These are phyloP conservation scores for Cacoxenus indagator DNA, from an alignment of 2,888 invertebrate species.

Conservation along the genomic window DNA sequence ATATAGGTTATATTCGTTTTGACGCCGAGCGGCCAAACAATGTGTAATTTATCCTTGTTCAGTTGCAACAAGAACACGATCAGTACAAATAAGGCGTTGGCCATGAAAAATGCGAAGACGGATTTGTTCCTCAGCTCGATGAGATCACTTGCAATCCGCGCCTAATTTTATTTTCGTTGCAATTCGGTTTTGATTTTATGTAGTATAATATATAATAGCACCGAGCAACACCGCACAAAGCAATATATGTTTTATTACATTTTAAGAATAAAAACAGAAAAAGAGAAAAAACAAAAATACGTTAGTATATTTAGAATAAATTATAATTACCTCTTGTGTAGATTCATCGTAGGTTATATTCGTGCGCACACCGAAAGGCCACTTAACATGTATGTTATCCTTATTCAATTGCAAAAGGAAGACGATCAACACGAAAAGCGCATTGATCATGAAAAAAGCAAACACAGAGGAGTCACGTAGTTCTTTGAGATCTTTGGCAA, in stretches of 20 bases:
- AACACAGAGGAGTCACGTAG: conserved; percentile 95
- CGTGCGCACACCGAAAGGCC: conserved; percentile 95
- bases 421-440: conserved; percentile 98
- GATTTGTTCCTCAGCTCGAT: conserved; percentile 96
- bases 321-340: conserved; percentile 87
- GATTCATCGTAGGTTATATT: conserved; percentile 92
- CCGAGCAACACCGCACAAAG: conserved; percentile 57
- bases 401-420: conserved; percentile 98
- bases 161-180: conserved; percentile 73
- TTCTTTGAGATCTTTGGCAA: conserved; percentile 91
- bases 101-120: conserved; percentile 98
- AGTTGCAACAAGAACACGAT: conserved; percentile 99
- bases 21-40: conserved; percentile 96
- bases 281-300: conserved; percentile 57
- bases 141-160: conserved; percentile 89
- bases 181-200: conserved; percentile 25
- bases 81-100: conserved; percentile 99
- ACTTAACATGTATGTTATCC: conserved; percentile 94
- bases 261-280: conserved; percentile 43
- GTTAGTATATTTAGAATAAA: conserved; percentile 66
- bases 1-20: conserved; percentile 94
- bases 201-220: conserved; percentile 29
- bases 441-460: conserved; percentile 98
- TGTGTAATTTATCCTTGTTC: conserved; percentile 98
- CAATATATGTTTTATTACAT: conserved; percentile 34